Evolutionary conservation across 92 coral and sea anemone genomes (phyloP).

Genomic region (Phymanthus crucifer): DNA sequence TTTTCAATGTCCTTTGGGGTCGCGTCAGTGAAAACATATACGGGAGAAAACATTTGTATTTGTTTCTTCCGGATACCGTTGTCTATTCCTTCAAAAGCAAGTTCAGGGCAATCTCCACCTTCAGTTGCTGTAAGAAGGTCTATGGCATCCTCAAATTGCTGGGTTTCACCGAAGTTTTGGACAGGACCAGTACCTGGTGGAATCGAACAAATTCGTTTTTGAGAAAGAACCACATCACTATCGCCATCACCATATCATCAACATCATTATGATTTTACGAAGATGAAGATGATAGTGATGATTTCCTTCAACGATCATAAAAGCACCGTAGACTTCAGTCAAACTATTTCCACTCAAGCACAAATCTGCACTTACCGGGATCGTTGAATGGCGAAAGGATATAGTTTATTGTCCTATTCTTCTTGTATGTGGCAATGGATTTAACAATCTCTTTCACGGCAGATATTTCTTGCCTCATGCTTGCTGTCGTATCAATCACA

Average conservation of each 20-base stretch:
- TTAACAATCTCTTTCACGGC: conserved; percentile 61
- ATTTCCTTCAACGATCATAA: too few species aligned
- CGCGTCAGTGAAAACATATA: conserved; percentile 70
- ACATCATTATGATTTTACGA: too few species aligned
- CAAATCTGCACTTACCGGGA: conserved; percentile 49
- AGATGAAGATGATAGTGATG: too few species aligned
- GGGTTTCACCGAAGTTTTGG: background rate
- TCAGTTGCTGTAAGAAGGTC: conserved; percentile 1
- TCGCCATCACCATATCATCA: too few species aligned
- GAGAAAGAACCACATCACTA: too few species aligned
- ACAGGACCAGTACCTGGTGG: conserved; percentile 35
- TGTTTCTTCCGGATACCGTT: conserved; percentile 52
- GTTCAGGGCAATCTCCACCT: conserved; percentile 30
- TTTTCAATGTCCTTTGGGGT: conserved; percentile 34
- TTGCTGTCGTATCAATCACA: conserved; percentile 64
- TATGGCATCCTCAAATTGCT: conserved; percentile 25
- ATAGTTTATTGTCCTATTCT: conserved; percentile 51
- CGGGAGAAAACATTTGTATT: conserved; percentile 45
- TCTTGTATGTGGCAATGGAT: conserved; percentile 41
- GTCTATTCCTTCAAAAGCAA: conserved; percentile 52
- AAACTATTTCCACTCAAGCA: too few species aligned
- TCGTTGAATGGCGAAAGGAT: conserved; percentile 72
- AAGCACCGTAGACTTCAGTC: too few species aligned
- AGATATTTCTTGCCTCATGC: conserved; percentile 52
- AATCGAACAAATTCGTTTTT: background rate